These are phyloP conservation scores for Herpailurus yagouaroundi DNA, from an alignment of 2,113 vertebrate genomes.

Conservation along the genomic window DNA sequence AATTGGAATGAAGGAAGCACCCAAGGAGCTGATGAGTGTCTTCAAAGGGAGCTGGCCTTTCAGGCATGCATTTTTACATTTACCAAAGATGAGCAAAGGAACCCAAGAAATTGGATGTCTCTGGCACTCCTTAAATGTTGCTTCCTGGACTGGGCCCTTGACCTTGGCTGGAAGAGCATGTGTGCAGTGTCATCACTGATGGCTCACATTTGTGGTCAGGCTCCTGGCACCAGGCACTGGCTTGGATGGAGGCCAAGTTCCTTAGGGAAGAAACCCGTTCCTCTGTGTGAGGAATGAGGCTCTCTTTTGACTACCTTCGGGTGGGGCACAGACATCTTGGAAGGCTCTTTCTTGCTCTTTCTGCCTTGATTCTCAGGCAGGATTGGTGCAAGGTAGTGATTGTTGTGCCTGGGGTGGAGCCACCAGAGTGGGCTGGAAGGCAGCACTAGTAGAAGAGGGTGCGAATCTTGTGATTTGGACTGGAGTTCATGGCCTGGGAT, in stretches of 20 bases:
- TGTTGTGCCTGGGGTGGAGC: background rate
- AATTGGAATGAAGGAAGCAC: background rate
- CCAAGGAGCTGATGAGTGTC: background rate
- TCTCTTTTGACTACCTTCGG: background rate
- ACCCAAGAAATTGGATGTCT: accelerated
- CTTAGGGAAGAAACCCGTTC: background rate
- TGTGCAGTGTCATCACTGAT: no score
- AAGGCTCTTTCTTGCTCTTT: background rate
- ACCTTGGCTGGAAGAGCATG: background rate
- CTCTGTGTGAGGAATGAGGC: background rate
- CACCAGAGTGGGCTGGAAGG: background rate
- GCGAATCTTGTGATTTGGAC: background rate
- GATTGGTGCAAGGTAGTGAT: background rate
- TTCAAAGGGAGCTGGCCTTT: background rate
- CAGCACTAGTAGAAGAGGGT: no score
- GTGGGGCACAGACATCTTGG: background rate
- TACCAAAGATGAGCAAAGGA: no score
- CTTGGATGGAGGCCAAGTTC: background rate
- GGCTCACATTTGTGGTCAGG: background rate
- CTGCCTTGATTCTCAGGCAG: background rate
- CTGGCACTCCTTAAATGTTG: background rate
- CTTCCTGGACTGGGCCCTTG: background rate
- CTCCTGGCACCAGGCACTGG: background rate
- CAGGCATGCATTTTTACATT: background rate
- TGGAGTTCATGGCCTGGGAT: background rate